phyloP scores from a whole-genome alignment of 2,797 vertebrate species.

The Odontamblyopus lacepedii region DNA sequence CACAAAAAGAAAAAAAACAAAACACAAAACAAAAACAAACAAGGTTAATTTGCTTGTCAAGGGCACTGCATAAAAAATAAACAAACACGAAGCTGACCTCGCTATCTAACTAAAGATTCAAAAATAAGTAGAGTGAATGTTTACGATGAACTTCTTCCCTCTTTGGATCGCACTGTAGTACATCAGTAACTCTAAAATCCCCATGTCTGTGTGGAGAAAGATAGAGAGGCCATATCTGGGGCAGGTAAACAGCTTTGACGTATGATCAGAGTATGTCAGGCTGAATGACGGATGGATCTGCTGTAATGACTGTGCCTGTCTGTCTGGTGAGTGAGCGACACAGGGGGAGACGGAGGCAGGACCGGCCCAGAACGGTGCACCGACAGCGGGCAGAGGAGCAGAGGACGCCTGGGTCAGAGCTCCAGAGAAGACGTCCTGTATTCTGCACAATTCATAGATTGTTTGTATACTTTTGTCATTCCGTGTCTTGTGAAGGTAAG shows the following conservation, averaged over 20 bases:
- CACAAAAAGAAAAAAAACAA: too few relatives aligned
- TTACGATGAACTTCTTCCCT: too few relatives aligned
- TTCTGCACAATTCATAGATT: too few relatives aligned
- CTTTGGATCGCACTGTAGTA: not conserved
- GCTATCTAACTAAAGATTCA: too few relatives aligned
- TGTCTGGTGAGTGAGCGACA: not conserved
- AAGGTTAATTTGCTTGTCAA: too few relatives aligned
- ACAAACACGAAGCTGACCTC: too few relatives aligned
- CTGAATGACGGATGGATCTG: slow-evolving; percentile 7
- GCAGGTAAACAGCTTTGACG: not conserved
- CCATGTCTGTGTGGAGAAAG: not conserved
- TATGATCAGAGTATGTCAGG: slow-evolving; percentile 6
- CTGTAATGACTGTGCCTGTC: slow-evolving; percentile 4
- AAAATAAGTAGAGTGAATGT: not conserved
- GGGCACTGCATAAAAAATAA: too few relatives aligned
- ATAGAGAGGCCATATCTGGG: not conserved
- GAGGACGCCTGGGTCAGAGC: not conserved
- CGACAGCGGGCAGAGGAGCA: not conserved
- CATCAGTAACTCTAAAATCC: not conserved
- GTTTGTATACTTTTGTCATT: too few relatives aligned
- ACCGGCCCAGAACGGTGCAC: not conserved
- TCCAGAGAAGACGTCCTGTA: not conserved
- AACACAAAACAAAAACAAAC: too few relatives aligned
- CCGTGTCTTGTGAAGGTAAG: too few relatives aligned
- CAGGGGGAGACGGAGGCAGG: not conserved